Percentiles rank a stretch among this genome's conserved stretches.
Evolutionary conservation across 2,113 vertebrate genomes (phyloP).

Genomic region (Sapajus apella): DNA sequence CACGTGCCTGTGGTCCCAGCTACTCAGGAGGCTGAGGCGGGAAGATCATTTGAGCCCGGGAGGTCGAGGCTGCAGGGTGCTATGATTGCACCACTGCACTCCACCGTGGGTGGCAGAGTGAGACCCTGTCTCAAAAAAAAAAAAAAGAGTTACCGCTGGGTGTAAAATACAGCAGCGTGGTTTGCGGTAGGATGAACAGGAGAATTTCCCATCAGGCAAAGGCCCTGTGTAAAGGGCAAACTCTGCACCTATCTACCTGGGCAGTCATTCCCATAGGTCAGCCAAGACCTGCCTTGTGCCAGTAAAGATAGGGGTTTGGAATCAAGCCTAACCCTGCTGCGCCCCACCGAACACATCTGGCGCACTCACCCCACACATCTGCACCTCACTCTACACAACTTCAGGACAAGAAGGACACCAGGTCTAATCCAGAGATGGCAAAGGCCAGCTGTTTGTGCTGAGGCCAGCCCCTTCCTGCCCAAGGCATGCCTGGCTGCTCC

Average conservation of each 20-base stretch:
- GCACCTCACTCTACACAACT: fast-evolving
- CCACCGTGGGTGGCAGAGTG: no score
- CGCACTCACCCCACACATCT: not conserved
- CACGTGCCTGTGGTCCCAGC: no score
- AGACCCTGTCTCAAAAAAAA: no score
- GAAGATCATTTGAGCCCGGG: no score
- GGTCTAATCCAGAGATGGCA: not conserved
- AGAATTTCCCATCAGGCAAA: not conserved
- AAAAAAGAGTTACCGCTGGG: not conserved
- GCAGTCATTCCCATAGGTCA: fast-evolving
- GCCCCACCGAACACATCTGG: fast-evolving
- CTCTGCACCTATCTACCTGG: not conserved
- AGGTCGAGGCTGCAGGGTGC: no score
- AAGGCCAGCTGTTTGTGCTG: not conserved
- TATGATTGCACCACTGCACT: no score
- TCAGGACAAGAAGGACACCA: not conserved
- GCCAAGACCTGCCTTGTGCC: fast-evolving
- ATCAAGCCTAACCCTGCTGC: not conserved
- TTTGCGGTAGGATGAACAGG: not conserved
- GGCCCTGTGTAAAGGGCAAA: not conserved
- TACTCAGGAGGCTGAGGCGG: no score
- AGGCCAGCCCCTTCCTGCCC: not conserved
- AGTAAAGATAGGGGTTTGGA: not conserved
- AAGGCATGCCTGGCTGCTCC: not conserved
- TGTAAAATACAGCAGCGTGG: not conserved